Evolutionary conservation across 2,113 vertebrate genomes (phyloP).

Genomic region (Morone saxatilis): DNA sequence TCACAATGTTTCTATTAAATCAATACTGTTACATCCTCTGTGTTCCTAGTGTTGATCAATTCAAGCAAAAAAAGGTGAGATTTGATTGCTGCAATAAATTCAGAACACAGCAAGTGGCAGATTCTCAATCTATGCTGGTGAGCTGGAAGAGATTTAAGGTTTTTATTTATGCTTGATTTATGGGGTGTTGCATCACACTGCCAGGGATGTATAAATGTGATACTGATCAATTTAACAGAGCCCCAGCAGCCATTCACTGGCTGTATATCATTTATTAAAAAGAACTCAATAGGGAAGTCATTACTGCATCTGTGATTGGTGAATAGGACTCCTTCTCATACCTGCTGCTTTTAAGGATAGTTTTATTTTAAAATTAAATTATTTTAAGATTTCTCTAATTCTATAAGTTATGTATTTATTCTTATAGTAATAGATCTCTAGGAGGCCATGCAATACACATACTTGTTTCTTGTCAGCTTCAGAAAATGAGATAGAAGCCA

Average conservation of each 20-base stretch:
- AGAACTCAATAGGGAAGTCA: conserved; percentile 26
- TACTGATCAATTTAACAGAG: conserved; percentile 50
- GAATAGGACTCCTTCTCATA: conserved; percentile 1
- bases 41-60: conserved; percentile 56
- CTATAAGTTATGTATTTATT: background rate
- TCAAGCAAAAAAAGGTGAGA: conserved; percentile 32
- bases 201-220: conserved; percentile 52
- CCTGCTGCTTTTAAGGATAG: background rate
- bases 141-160: conserved; percentile 19
- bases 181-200: conserved; percentile 27
- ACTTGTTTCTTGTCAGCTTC: background rate
- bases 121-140: conserved; percentile 39
- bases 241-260: conserved; percentile 16
- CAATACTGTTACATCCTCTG: conserved; percentile 25
- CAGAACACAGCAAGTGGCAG: conserved; percentile 32
- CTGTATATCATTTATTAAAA: conserved; percentile 51
- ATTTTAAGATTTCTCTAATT: background rate
- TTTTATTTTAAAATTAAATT: background rate
- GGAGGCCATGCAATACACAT: background rate
- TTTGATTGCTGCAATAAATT: conserved; percentile 73
- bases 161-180: conserved; percentile 66
- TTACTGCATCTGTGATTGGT: conserved; percentile 22
- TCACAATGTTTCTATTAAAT: conserved; percentile 56
- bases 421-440: too few species aligned
- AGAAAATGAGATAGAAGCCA: background rate